A percentile compares a stretch with the other conserved stretches of the same genome.
These are phyloP conservation scores for Hystrix brachyura DNA, from an alignment of 2,113 vertebrate species.

Conservation along the genomic window DNA sequence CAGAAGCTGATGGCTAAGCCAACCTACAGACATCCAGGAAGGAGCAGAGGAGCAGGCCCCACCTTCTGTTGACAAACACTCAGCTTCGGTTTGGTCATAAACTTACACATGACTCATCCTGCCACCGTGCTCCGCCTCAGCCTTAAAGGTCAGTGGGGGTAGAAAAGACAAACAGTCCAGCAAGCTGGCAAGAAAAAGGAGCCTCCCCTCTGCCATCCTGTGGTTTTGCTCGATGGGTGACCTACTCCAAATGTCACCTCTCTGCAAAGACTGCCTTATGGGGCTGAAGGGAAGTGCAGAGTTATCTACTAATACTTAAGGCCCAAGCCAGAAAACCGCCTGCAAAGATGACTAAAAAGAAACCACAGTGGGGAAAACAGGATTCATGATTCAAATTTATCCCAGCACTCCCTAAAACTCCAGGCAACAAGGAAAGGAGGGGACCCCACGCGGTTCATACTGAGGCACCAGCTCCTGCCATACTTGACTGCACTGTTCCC, in stretches of 20 bases:
- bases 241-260: constrained; percentile 44
- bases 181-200: constrained; percentile 66
- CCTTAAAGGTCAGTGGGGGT: constrained; percentile 80
- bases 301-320: neutral
- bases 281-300: neutral
- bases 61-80: constrained; percentile 78
- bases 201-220: neutral
- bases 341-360: neutral
- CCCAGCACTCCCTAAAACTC: neutral
- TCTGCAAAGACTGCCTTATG: neutral
- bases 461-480: neutral
- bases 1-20: neutral
- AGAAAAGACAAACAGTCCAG: constrained; percentile 73
- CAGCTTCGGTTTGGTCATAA: constrained; percentile 38
- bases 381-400: neutral
- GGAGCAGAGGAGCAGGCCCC: neutral
- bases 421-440: neutral
- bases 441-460: neutral
- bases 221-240: neutral
- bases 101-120: constrained; percentile 71
- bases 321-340: neutral
- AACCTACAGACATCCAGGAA: neutral
- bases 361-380: neutral
- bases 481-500: neutral
- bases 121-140: constrained; percentile 9